Percentiles rank a stretch among this genome's conserved stretches.
Evolutionary conservation across 2,888 invertebrate genomes (phyloP).

Genomic region (Nudaria mundana): DNA sequence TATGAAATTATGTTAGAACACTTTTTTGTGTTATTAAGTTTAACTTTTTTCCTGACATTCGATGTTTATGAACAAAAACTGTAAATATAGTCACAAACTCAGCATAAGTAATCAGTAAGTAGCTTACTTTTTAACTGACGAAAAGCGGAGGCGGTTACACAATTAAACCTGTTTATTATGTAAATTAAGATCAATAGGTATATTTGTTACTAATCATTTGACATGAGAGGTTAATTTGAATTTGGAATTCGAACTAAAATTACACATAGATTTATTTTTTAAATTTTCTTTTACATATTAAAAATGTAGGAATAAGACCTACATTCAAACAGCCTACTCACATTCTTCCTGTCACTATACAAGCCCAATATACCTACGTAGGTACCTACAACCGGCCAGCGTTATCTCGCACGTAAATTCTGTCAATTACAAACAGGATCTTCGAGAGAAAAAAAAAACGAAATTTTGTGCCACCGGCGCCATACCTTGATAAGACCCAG

Average conservation of each 20-base stretch:
- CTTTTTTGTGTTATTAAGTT: not conserved
- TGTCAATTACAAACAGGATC: slow-evolving; percentile 39
- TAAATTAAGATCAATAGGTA: too few species aligned
- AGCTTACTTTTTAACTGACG: too few species aligned
- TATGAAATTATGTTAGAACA: not conserved
- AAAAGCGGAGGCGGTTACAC: too few species aligned
- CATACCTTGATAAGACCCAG: slow-evolving; percentile 37
- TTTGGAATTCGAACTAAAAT: too few species aligned
- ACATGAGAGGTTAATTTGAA: too few species aligned
- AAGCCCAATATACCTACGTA: slow-evolving; percentile 13
- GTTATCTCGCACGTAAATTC: slow-evolving; percentile 43
- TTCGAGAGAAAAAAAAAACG: slow-evolving; percentile 23
- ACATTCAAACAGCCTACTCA: not conserved
- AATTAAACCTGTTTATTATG: too few species aligned
- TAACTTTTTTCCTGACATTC: slow-evolving; percentile 2
- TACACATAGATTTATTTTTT: too few species aligned
- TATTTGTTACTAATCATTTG: too few species aligned
- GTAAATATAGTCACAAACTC: too few species aligned
- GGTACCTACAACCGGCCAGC: slow-evolving; percentile 12
- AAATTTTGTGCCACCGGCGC: slow-evolving; percentile 44
- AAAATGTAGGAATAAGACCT: not conserved
- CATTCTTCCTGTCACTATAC: slow-evolving; percentile 6
- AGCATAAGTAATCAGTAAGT: too few species aligned
- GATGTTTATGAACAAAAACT: too few species aligned
- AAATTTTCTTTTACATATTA: too few species aligned